Evolutionary conservation across 1,140 invertebrate genomes (phyloP).

Genomic region (Drosophila sulfurigaster): DNA sequence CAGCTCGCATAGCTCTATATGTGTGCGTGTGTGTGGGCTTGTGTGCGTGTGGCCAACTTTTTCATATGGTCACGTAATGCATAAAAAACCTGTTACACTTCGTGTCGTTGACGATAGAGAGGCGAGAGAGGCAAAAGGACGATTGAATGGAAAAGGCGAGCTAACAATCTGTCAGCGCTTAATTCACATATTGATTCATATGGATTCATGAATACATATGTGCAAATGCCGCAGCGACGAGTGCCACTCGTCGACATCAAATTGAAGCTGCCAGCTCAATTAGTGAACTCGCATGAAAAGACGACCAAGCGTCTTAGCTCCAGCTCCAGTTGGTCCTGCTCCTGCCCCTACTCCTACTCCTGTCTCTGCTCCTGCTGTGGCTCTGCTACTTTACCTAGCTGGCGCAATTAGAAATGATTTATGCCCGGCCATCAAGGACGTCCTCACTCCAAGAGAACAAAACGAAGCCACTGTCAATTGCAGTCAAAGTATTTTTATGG

Average conservation of each 20-base stretch:
- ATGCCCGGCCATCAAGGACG: slow-evolving; percentile 66
- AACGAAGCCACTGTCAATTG: slow-evolving; percentile 42
- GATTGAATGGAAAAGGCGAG: background rate
- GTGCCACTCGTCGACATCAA: slow-evolving; percentile 7
- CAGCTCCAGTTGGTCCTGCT: background rate
- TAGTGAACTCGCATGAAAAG: slow-evolving; percentile 13
- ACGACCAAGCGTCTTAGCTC: background rate
- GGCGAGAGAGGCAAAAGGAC: background rate
- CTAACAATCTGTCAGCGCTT: slow-evolving; percentile 38
- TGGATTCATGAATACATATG: slow-evolving; percentile 26
- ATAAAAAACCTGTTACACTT: slow-evolving; percentile 77
- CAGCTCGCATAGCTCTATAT: slow-evolving; percentile 20
- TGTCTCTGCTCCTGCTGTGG: background rate
- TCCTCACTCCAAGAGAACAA: slow-evolving; percentile 14
- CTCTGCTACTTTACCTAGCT: slow-evolving; percentile 14
- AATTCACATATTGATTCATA: slow-evolving; percentile 62
- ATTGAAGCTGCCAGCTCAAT: slow-evolving; percentile 6
- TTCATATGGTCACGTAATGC: slow-evolving; percentile 76
- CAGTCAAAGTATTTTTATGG: slow-evolving; percentile 63
- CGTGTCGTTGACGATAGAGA: background rate
- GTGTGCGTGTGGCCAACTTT: slow-evolving; percentile 28
- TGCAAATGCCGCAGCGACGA: background rate
- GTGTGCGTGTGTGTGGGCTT: background rate
- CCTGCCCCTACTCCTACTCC: background rate
- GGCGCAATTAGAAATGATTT: slow-evolving; percentile 77